Conservation (phyloP, 2,888 invertebrate species). For the Argyra leucocephala region DNA sequence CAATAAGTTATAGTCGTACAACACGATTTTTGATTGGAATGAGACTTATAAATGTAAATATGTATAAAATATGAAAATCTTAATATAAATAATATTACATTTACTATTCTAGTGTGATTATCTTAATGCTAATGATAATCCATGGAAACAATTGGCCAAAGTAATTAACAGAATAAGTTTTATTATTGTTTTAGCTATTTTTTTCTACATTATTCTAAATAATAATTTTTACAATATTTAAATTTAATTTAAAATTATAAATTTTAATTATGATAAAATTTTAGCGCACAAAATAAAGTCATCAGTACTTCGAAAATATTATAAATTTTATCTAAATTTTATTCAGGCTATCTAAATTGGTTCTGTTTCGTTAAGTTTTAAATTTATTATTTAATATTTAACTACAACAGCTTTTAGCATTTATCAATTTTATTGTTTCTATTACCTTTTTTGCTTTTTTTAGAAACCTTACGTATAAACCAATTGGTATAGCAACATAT, state of each 20-base stretch:
- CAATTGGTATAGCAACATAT: slow-evolving; percentile 65
- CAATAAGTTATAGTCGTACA: background rate
- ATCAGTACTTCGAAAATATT: too few relatives aligned
- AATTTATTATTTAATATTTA: too few relatives aligned
- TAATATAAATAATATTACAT: background rate
- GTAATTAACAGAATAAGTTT: background rate
- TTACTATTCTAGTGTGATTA: background rate
- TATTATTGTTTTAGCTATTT: background rate
- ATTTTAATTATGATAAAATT: too few relatives aligned
- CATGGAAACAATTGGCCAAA: background rate
- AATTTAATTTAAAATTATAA: too few relatives aligned
- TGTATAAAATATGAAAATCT: background rate
- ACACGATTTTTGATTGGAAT: background rate
- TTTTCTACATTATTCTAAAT: too few relatives aligned
- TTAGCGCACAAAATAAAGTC: too few relatives aligned
- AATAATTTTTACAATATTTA: too few relatives aligned
- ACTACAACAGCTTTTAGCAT: too few relatives aligned
- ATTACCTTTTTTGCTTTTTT: slow-evolving; percentile 57
- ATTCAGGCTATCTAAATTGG: too few relatives aligned
- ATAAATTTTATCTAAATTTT: too few relatives aligned
- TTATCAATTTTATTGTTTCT: too few relatives aligned
- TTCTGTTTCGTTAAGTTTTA: too few relatives aligned
- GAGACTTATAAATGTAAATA: background rate
- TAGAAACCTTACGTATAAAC: slow-evolving; percentile 60
- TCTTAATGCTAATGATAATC: background rate